Evolutionary conservation across 2,888 invertebrate genomes (phyloP), one percentile per base, ranked within the genome.

Genomic region (Congeria kusceri): DNA sequence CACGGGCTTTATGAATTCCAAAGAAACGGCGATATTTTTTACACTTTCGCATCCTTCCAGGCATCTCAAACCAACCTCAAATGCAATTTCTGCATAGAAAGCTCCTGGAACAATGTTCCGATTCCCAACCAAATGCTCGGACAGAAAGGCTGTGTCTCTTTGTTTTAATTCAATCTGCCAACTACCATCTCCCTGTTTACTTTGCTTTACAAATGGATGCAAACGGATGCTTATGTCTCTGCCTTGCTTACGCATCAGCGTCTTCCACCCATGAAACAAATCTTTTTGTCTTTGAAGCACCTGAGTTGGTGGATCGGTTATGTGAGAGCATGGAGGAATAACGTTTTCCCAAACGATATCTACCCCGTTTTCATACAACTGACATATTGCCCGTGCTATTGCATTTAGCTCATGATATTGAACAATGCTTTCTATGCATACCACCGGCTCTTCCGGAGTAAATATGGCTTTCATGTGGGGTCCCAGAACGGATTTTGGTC

Each of bases 401-500:
- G 58, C 65, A 13, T 25, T 56, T 0, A n/a, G 29, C 23, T 80
- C 76, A 29, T 76, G 61, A 3, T 64, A 18, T 39, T 39, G 3
- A 39, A 11, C 39, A 39, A 39, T 39, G 39, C 39, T 39, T 39
- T 11, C 9, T 5, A 39, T 39, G 39, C 39, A 39, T 39, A 9
- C 15, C 15, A 39, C 39, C 15, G 20, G 53, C 9, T 39, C 56
- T 56, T 25, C 68, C 65, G 4, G 15, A 39, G 47, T 25, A 9
- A 80, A 20, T 28, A 78, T 75, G 5, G 39, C 57, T 9, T 39
- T 25, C 5, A 76, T 44, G 56, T 82, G 82, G 1, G 75, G 76
- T 20, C 53, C 49, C 2, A 82, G 63, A 0, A 78, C 88, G 15
- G 89, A 89, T 56, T 73, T 84, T 28, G 89, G 90, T 11, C 90